Base-by-base conservation (phyloP, 2,888 invertebrate species). In the Tetragonula carbonaria region DNA sequence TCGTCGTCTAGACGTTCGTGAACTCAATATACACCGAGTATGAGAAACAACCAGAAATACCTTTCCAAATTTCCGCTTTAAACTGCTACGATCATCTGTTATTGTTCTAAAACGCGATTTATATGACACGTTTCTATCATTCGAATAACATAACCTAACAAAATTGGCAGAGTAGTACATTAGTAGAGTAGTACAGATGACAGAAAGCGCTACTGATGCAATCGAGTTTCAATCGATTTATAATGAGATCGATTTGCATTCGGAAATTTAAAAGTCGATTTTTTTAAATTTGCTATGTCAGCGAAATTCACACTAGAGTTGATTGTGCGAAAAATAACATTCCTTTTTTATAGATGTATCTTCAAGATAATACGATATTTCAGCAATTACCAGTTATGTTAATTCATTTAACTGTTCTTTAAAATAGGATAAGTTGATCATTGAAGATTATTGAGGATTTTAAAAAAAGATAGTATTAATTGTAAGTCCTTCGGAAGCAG, bases 21-120 rank as follows among this genome's bases (percentile, higher is more conserved):
- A 74, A 63, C 23, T 59, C 13, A n/a, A 72, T 55, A n/a, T 59
- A n/a, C 59, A 72, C 50, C 50, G 50, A 50, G 28, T 28, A 59
- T 13, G 13, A 45, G 23, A 59, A 45, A 59, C 13, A 59, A 28
- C 11, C 33, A 53, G 33, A 13, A 33, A n/a, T 4, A 28, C 28
- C 13, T 71, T 33, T 33, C 4, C 2, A 55, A 33, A 71, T 71
- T 55, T 55, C 4, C 16, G 23, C 4, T 8, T 67, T 23, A 53
- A 28, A 68, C 18, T 11, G 8, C 0, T 14, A n/a, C n/a, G 6
- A 8, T 23, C 8, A 67, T 50, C 6, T 67, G 23, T n/a, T 23
- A n/a, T 67, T 23, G 23, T 23, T 67, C 16, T 23, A 67, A 62
- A 67, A 23, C 23, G 16, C 4, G n/a, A 21, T 18, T 28, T 21